Evolutionary conservation across 1,140 invertebrate genomes (phyloP).

Genomic region (Parasteatoda tepidariorum): DNA sequence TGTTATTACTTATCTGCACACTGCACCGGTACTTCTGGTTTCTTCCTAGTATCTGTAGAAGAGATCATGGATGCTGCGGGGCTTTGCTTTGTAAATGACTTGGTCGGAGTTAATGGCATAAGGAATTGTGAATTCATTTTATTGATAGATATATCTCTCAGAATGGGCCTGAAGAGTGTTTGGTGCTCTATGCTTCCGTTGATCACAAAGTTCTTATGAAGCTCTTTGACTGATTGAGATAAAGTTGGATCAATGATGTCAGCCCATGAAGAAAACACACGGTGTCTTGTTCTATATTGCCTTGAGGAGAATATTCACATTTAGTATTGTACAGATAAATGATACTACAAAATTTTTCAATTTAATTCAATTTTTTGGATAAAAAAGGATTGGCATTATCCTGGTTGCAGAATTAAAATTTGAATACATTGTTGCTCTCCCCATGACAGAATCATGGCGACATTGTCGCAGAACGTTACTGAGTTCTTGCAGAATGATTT

Average conservation of each 20-base stretch:
- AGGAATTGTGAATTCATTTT: background rate
- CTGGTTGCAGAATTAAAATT: too few relatives aligned
- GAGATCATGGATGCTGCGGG: background rate
- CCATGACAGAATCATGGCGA: too few relatives aligned
- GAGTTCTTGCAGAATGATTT: too few relatives aligned
- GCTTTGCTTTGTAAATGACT: background rate
- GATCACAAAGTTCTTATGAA: background rate
- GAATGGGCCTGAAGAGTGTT: background rate
- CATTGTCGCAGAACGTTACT: too few relatives aligned
- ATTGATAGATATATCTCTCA: background rate
- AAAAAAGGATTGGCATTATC: too few relatives aligned
- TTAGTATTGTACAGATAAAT: too few relatives aligned
- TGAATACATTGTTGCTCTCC: too few relatives aligned
- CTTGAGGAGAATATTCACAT: background rate
- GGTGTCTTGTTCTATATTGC: background rate
- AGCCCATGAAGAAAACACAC: slow-evolving; percentile 7
- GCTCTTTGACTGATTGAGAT: background rate
- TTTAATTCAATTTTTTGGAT: too few relatives aligned
- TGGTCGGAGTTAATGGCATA: background rate
- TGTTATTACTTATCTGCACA: background rate
- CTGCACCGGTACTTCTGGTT: background rate
- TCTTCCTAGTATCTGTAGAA: background rate
- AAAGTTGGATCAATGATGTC: background rate
- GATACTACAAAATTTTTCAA: too few relatives aligned
- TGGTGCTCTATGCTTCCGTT: background rate